Percentiles rank a stretch among this genome's conserved stretches.
Evolutionary conservation across 2,113 vertebrate species (phyloP).

Genomic region (Passer domesticus): DNA sequence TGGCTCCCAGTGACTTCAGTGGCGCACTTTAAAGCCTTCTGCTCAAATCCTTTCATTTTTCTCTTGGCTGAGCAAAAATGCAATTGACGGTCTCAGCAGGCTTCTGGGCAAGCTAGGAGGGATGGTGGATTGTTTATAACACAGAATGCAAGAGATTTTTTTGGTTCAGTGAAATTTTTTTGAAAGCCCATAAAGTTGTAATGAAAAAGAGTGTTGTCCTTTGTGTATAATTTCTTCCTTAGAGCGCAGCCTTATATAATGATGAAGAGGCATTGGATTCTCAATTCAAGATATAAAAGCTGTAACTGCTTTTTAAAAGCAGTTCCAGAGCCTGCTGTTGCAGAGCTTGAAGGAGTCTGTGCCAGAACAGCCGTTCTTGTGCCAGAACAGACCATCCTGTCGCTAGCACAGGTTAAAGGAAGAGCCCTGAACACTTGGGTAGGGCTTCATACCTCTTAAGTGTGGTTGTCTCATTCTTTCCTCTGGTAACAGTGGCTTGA

Average conservation of each 20-base stretch:
- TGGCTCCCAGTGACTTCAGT: not conserved
- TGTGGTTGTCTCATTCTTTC: not conserved
- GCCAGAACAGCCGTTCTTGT: not conserved
- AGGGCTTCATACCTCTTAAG: not conserved
- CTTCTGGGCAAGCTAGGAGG: not conserved
- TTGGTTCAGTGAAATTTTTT: slow-evolving; percentile 12
- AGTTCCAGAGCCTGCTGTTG: not conserved
- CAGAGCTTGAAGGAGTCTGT: not conserved
- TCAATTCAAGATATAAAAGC: not conserved
- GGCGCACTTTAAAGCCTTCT: not conserved
- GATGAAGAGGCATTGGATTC: not conserved
- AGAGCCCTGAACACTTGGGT: not conserved
- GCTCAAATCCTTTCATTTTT: slow-evolving; percentile 37
- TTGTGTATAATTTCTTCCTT: slow-evolving; percentile 17
- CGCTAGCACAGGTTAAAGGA: not conserved
- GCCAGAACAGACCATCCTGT: not conserved
- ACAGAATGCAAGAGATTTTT: not conserved
- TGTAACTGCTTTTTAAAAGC: slow-evolving; percentile 2
- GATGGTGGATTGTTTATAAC: not conserved
- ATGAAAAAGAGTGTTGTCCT: slow-evolving; percentile 33
- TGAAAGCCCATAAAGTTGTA: slow-evolving; percentile 18
- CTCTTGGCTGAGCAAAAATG: slow-evolving; percentile 51
- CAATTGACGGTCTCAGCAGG: slow-evolving; percentile 43
- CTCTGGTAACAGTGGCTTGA: not conserved
- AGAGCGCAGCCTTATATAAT: not conserved